Evolutionary conservation across 2,888 invertebrate species (phyloP).

Genomic region (Ophion ellenae): DNA sequence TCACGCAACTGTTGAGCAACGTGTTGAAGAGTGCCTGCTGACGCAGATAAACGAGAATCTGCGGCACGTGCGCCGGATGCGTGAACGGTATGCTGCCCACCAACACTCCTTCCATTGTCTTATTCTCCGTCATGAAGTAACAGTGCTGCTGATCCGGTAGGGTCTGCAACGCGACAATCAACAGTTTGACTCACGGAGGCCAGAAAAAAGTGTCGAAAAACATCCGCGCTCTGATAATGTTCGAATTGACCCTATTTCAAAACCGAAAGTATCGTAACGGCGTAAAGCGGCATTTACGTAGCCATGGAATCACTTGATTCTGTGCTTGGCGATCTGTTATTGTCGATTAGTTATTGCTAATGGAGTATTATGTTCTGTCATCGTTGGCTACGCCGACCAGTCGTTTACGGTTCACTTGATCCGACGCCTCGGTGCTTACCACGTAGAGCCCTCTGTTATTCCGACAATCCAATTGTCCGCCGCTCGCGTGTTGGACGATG

Average conservation of each 20-base stretch:
- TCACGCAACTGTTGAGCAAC: conserved; percentile 94
- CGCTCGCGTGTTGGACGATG: conserved; percentile 91
- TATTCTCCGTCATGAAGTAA: conserved; percentile 95
- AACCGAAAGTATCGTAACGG: neutral
- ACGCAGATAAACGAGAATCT: conserved; percentile 92
- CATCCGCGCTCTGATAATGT: neutral
- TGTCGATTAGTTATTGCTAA: neutral
- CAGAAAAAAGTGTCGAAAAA: neutral
- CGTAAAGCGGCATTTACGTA: neutral
- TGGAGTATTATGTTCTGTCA: neutral
- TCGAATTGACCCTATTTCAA: neutral
- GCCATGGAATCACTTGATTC: neutral
- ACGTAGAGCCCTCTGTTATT: conserved; percentile 93
- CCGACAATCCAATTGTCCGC: conserved; percentile 89
- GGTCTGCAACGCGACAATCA: conserved; percentile 85
- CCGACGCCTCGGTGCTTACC: conserved; percentile 84
- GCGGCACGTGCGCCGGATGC: conserved; percentile 96
- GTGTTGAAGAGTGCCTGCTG: conserved; percentile 97
- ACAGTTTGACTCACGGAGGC: neutral
- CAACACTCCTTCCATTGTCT: conserved; percentile 90
- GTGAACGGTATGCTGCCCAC: conserved; percentile 95
- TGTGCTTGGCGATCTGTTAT: neutral
- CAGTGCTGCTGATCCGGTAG: conserved; percentile 97
- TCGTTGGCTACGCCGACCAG: neutral
- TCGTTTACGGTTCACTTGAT: too few relatives aligned